Conservation (phyloP, 2,797 vertebrate genomes). For the Perdix hodgsoniae region DNA sequence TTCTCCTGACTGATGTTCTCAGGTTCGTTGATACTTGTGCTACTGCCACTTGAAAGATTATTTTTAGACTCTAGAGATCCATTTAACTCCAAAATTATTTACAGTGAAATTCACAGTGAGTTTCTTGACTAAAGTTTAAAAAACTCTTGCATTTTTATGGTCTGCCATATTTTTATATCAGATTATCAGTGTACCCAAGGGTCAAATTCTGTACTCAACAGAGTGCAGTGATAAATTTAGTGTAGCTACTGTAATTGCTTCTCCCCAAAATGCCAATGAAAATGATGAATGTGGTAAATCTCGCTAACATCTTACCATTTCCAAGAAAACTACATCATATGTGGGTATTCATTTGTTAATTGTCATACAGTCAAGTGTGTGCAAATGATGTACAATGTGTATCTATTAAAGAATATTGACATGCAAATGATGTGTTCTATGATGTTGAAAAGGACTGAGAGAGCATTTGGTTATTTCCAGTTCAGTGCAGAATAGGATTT, state of each 20-base stretch:
- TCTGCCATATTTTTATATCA: background rate
- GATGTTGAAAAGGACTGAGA: background rate
- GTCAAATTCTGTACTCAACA: conserved; percentile 29
- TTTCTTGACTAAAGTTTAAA: conserved; percentile 26
- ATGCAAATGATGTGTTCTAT: conserved; percentile 6
- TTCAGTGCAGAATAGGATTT: background rate
- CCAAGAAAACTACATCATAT: background rate
- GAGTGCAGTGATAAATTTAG: conserved; percentile 40
- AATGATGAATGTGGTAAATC: conserved; percentile 34
- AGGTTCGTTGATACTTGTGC: background rate
- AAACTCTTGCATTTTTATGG: conserved; percentile 1
- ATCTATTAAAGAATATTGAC: background rate
- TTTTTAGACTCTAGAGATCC: conserved; percentile 28
- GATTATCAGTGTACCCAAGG: conserved; percentile 23
- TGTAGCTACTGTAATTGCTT: conserved; percentile 15
- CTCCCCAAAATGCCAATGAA: background rate
- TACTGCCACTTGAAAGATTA: background rate
- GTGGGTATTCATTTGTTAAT: conserved; percentile 42
- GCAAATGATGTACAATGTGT: conserved; percentile 19
- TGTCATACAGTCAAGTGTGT: background rate
- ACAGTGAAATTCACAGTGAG: background rate
- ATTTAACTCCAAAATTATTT: conserved; percentile 8
- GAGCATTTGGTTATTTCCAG: conserved; percentile 1
- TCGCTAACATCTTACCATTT: background rate
- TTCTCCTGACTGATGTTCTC: background rate